Conservation (phyloP, 1,140 invertebrate genomes). For the Nasonia vitripennis region DNA sequence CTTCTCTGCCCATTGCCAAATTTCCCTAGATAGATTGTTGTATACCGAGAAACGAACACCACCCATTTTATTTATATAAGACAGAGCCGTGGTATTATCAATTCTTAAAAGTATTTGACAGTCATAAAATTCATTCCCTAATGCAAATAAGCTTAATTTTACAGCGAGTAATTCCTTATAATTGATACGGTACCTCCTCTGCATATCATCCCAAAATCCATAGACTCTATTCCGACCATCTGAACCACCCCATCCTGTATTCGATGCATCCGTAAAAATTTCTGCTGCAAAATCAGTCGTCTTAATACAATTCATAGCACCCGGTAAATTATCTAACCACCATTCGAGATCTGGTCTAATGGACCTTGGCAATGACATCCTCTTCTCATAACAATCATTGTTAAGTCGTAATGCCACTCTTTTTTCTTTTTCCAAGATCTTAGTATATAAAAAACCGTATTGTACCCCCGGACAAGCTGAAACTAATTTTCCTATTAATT, state of each 20-base stretch:
- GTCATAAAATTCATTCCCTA: slow-evolving; percentile 39
- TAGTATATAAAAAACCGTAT: no score
- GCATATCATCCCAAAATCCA: no score
- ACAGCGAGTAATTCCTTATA: not conserved
- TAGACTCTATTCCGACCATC: not conserved
- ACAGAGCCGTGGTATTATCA: slow-evolving; percentile 38
- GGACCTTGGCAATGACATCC: no score
- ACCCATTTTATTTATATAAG: slow-evolving; percentile 57
- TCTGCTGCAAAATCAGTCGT: not conserved
- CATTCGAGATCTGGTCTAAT: no score
- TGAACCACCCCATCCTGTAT: not conserved
- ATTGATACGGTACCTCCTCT: not conserved
- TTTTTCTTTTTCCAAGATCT: no score
- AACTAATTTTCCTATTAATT: not conserved
- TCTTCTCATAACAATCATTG: no score
- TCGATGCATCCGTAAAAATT: slow-evolving; percentile 23
- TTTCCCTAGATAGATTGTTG: not conserved
- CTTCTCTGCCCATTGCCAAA: slow-evolving; percentile 52
- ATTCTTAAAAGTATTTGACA: slow-evolving; percentile 60
- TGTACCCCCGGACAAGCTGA: no score
- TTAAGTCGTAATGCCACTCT: no score
- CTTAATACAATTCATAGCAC: not conserved
- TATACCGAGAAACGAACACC: slow-evolving; percentile 61
- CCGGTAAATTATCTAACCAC: no score
- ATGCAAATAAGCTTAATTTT: not conserved